phyloP scores from a whole-genome alignment of 2,888 invertebrate species.

The Acronicta psi region DNA sequence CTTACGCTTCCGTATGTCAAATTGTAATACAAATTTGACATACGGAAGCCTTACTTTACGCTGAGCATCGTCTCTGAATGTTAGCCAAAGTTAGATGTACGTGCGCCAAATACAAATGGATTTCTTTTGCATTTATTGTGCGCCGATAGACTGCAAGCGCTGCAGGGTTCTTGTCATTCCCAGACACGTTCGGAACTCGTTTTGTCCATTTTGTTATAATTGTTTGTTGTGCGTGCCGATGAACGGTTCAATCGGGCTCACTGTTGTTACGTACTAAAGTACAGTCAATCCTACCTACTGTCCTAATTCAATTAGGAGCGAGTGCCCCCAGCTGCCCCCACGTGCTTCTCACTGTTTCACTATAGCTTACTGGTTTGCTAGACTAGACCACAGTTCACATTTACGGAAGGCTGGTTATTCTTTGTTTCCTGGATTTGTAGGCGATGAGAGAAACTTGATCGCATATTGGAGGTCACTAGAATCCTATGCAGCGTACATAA shows the following conservation, averaged over 20 bases:
- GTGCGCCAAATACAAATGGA: conserved; percentile 8
- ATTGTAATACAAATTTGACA: too few species aligned
- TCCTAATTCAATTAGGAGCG: conserved; percentile 62
- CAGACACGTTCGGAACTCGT: conserved; percentile 20
- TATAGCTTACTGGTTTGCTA: too few species aligned
- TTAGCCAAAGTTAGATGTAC: too few species aligned
- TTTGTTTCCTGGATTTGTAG: conserved; percentile 56
- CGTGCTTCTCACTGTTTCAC: conserved; percentile 12
- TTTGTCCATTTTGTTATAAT: conserved; percentile 9
- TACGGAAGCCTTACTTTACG: too few species aligned
- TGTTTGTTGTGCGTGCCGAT: background rate
- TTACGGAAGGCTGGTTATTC: conserved; percentile 51
- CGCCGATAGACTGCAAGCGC: background rate
- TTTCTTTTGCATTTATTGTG: conserved; percentile 4
- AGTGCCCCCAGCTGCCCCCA: conserved; percentile 28
- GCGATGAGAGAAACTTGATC: conserved; percentile 56
- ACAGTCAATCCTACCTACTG: too few species aligned
- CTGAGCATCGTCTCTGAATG: too few species aligned
- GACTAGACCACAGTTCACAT: conserved; percentile 5
- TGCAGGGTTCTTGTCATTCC: conserved; percentile 19
- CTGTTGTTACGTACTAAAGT: background rate
- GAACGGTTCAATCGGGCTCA: background rate
- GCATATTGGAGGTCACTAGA: conserved; percentile 47
- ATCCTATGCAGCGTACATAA: conserved; percentile 36
- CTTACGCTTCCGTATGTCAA: too few species aligned